These are phyloP conservation scores for Neotoma lepida DNA, from an alignment of 2,113 vertebrate genomes.

Conservation along the genomic window DNA sequence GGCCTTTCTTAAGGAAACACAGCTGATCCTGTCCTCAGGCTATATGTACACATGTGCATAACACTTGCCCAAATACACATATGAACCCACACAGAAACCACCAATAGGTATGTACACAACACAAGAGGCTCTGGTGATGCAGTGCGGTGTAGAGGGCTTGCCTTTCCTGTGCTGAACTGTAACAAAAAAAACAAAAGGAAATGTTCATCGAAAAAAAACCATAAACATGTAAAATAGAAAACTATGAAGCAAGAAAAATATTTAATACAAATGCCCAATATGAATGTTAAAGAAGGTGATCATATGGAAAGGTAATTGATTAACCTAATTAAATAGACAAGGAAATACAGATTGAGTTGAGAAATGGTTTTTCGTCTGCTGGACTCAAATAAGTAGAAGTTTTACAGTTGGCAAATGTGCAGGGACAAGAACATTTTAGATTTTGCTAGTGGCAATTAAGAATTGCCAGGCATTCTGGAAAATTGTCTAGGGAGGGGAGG, in stretches of 20 bases:
- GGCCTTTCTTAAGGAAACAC: not conserved
- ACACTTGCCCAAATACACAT: not conserved
- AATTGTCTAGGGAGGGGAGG: not conserved
- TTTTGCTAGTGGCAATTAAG: not conserved
- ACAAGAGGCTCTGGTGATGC: not conserved
- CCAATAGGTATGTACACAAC: no score
- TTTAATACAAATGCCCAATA: not conserved
- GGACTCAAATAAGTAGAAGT: not conserved
- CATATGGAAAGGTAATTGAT: not conserved
- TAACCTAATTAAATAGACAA: not conserved
- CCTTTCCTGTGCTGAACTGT: not conserved
- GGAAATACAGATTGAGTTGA: not conserved
- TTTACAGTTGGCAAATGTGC: not conserved
- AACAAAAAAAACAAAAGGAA: not conserved
- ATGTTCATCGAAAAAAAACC: not conserved
- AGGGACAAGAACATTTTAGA: not conserved
- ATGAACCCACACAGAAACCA: no score
- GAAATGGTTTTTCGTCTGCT: not conserved
- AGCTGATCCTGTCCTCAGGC: no score
- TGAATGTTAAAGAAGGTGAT: not conserved
- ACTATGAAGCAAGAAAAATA: not conserved
- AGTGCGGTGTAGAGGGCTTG: not conserved
- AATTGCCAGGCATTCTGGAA: not conserved
- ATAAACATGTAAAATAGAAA: conserved; percentile 13
- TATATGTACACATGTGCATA: not conserved